A percentile compares a stretch with the other conserved stretches of the same genome.
phyloP scores from a whole-genome alignment of 2,113 vertebrate genomes.

The Potamarius usumacintae region DNA sequence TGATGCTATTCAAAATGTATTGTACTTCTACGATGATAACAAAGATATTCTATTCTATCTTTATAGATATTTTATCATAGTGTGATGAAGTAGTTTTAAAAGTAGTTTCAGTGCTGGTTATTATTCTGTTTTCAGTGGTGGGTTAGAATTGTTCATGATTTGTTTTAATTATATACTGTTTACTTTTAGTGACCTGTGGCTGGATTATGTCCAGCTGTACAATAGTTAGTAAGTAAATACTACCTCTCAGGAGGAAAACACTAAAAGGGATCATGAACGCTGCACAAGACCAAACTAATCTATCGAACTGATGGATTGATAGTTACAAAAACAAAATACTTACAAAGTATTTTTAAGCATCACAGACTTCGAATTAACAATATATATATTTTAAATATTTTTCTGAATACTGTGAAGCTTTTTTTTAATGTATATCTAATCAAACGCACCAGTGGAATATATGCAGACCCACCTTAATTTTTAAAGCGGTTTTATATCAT shows the following conservation, averaged over 20 bases:
- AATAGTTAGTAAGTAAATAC: background rate
- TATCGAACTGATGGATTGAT: background rate
- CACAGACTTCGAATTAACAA: background rate
- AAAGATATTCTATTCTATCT: background rate
- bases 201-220: background rate
- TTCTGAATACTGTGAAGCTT: background rate
- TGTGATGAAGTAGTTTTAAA: background rate
- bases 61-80: background rate
- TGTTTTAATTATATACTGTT: background rate
- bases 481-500: background rate
- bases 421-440: background rate
- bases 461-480: background rate
- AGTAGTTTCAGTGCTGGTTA: background rate
- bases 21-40: too few species aligned
- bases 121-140: background rate
- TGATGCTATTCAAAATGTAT: background rate
- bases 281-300: slow-evolving; percentile 21
- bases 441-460: background rate
- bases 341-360: background rate
- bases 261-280: background rate
- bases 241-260: background rate
- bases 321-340: background rate
- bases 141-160: background rate
- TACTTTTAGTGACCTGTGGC: background rate
- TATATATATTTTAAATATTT: background rate